These are phyloP conservation scores for Electrophaes corylata DNA, from an alignment of 2,888 invertebrate species.

Conservation along the genomic window DNA sequence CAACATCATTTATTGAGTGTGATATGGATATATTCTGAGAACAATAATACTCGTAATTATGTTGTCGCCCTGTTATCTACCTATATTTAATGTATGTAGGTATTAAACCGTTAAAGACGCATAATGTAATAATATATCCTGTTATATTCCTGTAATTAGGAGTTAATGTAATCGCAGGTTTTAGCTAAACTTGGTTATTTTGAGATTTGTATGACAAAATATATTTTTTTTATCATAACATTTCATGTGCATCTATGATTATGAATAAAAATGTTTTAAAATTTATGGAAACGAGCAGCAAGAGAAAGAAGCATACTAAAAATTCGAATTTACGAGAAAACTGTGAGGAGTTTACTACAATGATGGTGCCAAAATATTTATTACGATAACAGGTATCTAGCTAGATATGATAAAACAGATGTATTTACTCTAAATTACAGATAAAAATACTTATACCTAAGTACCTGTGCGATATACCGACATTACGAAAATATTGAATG, in stretches of 20 bases:
- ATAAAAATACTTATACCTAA: background rate
- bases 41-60: constrained; percentile 2
- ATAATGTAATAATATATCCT: too few species aligned
- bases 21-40: background rate
- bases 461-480: too few species aligned
- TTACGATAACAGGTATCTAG: background rate
- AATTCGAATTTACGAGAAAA: background rate
- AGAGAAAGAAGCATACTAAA: background rate
- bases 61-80: background rate
- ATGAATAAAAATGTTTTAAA: too few species aligned
- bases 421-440: background rate
- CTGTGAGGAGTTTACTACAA: constrained; percentile 1
- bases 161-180: too few species aligned
- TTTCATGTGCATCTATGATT: too few species aligned
- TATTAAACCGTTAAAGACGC: too few species aligned
- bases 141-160: background rate
- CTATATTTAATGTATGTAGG: too few species aligned
- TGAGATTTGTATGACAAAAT: too few species aligned
- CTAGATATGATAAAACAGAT: background rate
- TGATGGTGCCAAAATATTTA: background rate
- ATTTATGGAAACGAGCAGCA: too few species aligned
- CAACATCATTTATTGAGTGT: background rate
- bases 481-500: background rate
- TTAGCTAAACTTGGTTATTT: too few species aligned
- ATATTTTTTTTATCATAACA: too few species aligned